Conservation (phyloP, 2,113 vertebrate species). For the Barbus barbus region DNA sequence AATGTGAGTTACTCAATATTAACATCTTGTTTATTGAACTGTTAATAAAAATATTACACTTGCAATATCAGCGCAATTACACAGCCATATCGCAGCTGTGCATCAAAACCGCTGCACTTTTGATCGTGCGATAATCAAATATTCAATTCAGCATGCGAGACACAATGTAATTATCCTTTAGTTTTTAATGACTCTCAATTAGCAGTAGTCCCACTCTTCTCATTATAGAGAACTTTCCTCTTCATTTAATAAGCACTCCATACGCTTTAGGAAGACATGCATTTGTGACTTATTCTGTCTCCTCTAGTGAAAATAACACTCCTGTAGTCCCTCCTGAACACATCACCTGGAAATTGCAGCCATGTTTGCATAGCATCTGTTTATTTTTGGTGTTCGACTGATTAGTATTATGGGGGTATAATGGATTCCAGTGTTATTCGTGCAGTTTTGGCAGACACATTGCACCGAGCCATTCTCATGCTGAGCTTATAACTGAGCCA, state of each 20-base stretch:
- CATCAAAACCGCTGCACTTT: background rate
- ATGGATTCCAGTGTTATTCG: constrained; percentile 56
- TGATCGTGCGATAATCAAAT: background rate
- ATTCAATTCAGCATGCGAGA: constrained; percentile 5
- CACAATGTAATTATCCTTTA: background rate
- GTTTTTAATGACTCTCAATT: constrained; percentile 25
- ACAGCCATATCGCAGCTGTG: background rate
- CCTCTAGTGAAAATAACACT: background rate
- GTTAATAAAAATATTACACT: background rate
- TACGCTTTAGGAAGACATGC: background rate
- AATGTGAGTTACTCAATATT: background rate
- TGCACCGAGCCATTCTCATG: constrained; percentile 17
- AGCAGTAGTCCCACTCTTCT: constrained; percentile 1
- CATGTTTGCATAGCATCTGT: constrained; percentile 50
- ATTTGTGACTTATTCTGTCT: constrained; percentile 19
- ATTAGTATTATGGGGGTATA: constrained; percentile 57
- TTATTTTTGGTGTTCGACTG: constrained; percentile 59
- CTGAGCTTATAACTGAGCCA: constrained; percentile 23
- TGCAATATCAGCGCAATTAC: background rate
- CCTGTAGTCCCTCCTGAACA: background rate
- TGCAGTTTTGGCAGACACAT: constrained; percentile 57
- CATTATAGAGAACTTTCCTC: background rate
- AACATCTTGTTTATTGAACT: background rate
- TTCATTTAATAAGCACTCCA: constrained; percentile 7
- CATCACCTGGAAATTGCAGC: constrained; percentile 15